Percentiles rank a stretch among this genome's conserved stretches.
phyloP scores from a whole-genome alignment of 2,888 invertebrate genomes.

The Fabriciana adippe region DNA sequence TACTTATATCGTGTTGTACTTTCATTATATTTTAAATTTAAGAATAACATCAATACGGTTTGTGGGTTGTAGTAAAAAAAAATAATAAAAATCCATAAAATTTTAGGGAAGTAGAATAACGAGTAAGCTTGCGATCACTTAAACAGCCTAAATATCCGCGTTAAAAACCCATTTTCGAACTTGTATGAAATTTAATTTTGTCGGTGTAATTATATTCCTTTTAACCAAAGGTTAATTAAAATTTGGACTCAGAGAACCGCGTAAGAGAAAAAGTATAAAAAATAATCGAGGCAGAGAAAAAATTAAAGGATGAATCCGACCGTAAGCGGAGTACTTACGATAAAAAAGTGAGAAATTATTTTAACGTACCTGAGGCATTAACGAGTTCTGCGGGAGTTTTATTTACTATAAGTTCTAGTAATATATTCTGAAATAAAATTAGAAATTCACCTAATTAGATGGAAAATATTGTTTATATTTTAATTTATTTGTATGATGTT shows the following conservation, averaged over 20 bases:
- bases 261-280: constrained; percentile 42
- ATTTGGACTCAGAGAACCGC: constrained; percentile 31
- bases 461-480: constrained; percentile 1
- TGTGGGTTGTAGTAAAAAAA: neutral
- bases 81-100: neutral
- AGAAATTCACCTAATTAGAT: neutral
- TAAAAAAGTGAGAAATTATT: constrained; percentile 68
- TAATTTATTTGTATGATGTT: neutral
- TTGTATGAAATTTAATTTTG: constrained; percentile 26
- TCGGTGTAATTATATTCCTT: constrained; percentile 29
- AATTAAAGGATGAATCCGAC: constrained; percentile 68
- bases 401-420: constrained; percentile 24
- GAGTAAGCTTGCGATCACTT: constrained; percentile 25
- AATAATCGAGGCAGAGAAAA: constrained; percentile 59
- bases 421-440: constrained; percentile 6
- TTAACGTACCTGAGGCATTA: constrained; percentile 64
- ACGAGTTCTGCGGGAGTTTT: constrained; percentile 65
- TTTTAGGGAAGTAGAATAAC: neutral
- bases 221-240: constrained; percentile 34
- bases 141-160: constrained; percentile 9
- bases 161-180: constrained; percentile 10
- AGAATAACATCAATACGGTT: no score
- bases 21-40: no score
- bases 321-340: constrained; percentile 62
- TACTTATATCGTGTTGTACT: no score